Evolutionary conservation across 2,888 invertebrate genomes (phyloP).

Genomic region (Tolmerus cingulatus): DNA sequence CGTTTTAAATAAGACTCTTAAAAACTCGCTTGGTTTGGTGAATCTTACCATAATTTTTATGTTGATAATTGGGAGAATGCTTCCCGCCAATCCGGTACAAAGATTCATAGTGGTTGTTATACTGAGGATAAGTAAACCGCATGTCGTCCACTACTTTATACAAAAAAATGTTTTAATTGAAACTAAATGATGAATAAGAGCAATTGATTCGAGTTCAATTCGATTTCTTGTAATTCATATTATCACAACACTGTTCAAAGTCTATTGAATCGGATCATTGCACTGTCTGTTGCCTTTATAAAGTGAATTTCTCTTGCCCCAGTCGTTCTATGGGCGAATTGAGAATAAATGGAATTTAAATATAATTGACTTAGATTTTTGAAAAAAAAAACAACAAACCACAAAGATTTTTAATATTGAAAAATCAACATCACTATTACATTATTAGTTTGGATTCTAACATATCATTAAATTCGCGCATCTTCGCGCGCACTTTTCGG

Average conservation of each 20-base stretch:
- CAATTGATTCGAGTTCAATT: neutral
- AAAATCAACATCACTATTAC: neutral
- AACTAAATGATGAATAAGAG: neutral
- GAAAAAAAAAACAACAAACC: neutral
- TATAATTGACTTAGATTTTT: neutral
- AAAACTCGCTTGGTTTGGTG: neutral
- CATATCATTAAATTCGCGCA: neutral
- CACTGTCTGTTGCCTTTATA: conserved; percentile 12
- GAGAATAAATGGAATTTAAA: neutral
- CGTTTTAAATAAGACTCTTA: neutral
- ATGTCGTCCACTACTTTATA: conserved; percentile 50
- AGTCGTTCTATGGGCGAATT: neutral
- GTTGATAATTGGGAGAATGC: conserved; percentile 54
- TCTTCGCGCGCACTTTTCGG: neutral
- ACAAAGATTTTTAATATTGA: neutral
- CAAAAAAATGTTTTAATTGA: neutral
- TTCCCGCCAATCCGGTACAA: conserved; percentile 45
- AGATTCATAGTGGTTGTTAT: conserved; percentile 54
- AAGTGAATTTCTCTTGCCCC: neutral
- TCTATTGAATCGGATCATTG: conserved; percentile 34
- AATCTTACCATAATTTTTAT: conserved; percentile 61
- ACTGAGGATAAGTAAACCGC: conserved; percentile 63
- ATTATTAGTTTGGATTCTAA: neutral
- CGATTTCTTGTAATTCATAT: conserved; percentile 17
- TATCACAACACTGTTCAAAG: conserved; percentile 36